Percentiles rank a stretch among this genome's conserved stretches.
Evolutionary conservation across 2,888 invertebrate species (phyloP).

Genomic region (Steinernema carpocapsae): DNA sequence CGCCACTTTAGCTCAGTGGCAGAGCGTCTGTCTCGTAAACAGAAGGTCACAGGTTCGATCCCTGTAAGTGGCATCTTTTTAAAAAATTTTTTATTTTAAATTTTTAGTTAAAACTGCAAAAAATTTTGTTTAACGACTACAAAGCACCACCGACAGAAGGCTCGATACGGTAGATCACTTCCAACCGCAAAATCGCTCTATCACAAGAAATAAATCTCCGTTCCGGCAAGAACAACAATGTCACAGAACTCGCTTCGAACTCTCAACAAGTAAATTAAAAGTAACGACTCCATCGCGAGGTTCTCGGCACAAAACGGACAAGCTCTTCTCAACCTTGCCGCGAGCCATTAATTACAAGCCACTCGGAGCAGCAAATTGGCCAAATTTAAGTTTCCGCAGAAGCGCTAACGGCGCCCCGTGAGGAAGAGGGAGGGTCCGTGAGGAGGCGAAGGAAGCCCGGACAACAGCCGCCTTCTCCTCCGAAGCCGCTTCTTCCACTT

Average conservation of each 20-base stretch:
- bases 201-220: not conserved
- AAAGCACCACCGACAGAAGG: not conserved
- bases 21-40: constrained; percentile 45
- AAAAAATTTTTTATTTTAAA: not conserved
- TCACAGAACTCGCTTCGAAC: not conserved
- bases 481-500: constrained; percentile 20
- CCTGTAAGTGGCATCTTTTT: constrained; percentile 36
- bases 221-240: not conserved
- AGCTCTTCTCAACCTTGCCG: not conserved
- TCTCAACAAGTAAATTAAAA: not conserved
- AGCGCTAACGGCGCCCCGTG: not conserved
- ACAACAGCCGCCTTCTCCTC: constrained; percentile 19
- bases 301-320: not conserved
- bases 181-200: not conserved
- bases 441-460: not conserved
- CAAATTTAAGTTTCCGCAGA: not conserved
- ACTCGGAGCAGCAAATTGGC: constrained; percentile 15
- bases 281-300: not conserved
- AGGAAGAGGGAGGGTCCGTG: not conserved
- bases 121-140: not conserved
- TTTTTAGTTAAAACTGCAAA: too few relatives aligned
- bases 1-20: constrained; percentile 42
- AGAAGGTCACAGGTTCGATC: constrained; percentile 41
- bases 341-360: constrained; percentile 23
- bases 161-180: not conserved